These are phyloP conservation scores for Elephas maximus DNA, from an alignment of 2,113 vertebrate species.

Conservation along the genomic window DNA sequence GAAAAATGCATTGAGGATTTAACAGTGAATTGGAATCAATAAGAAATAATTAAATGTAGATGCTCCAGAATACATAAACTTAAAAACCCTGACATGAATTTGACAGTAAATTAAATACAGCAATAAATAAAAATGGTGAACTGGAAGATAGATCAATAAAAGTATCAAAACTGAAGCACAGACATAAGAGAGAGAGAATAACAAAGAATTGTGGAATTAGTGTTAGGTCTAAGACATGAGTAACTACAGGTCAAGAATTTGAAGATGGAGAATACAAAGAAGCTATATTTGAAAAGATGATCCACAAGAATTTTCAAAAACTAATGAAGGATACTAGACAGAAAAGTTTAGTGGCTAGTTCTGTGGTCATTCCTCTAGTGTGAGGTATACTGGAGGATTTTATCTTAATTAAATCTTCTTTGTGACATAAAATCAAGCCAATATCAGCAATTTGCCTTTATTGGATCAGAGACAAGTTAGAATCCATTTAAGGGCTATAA, in stretches of 20 bases:
- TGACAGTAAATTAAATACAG: background rate
- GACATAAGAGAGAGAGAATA: background rate
- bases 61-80: background rate
- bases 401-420: conserved; percentile 4
- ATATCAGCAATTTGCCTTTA: background rate
- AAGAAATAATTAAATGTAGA: background rate
- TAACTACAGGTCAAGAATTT: background rate
- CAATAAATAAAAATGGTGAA: background rate
- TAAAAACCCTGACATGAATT: background rate
- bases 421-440: background rate
- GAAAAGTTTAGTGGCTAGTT: background rate
- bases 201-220: background rate
- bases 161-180: background rate
- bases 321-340: background rate
- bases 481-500: background rate
- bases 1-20: background rate
- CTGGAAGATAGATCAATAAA: background rate
- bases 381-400: background rate
- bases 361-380: background rate
- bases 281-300: background rate
- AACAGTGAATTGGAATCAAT: background rate
- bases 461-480: background rate
- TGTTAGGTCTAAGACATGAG: background rate
- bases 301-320: background rate
- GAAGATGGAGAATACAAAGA: background rate